Evolutionary conservation across 2,888 invertebrate species (phyloP).

Genomic region (Bombylius discolor): DNA sequence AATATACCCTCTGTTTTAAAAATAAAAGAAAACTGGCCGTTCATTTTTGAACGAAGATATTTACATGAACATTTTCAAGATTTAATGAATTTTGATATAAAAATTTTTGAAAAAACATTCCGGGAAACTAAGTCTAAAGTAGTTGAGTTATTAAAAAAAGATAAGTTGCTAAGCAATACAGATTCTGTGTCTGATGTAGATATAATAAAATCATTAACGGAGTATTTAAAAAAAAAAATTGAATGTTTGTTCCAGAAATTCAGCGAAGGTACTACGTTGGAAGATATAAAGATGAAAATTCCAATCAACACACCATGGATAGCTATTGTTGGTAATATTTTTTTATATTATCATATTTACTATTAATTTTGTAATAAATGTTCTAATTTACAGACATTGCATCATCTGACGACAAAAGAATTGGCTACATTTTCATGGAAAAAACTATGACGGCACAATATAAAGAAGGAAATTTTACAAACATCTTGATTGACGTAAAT

Average conservation of each 20-base stretch:
- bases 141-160: background rate
- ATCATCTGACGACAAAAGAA: too few relatives aligned
- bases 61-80: slow-evolving; percentile 1
- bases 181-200: background rate
- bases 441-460: too few relatives aligned
- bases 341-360: too few relatives aligned
- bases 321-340: background rate
- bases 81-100: background rate
- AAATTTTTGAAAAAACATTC: background rate
- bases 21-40: slow-evolving; percentile 1
- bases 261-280: background rate
- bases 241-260: background rate
- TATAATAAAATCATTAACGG: background rate
- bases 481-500: too few relatives aligned
- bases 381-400: too few relatives aligned
- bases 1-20: background rate
- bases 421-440: too few relatives aligned
- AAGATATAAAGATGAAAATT: background rate
- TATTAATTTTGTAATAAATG: too few relatives aligned
- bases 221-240: background rate
- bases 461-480: too few relatives aligned
- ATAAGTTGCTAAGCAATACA: background rate
- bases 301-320: slow-evolving; percentile 1
- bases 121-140: background rate
- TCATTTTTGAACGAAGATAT: background rate